These are phyloP conservation scores for Hylaeus volcanicus DNA, from an alignment of 1,140 invertebrate genomes.

Conservation along the genomic window DNA sequence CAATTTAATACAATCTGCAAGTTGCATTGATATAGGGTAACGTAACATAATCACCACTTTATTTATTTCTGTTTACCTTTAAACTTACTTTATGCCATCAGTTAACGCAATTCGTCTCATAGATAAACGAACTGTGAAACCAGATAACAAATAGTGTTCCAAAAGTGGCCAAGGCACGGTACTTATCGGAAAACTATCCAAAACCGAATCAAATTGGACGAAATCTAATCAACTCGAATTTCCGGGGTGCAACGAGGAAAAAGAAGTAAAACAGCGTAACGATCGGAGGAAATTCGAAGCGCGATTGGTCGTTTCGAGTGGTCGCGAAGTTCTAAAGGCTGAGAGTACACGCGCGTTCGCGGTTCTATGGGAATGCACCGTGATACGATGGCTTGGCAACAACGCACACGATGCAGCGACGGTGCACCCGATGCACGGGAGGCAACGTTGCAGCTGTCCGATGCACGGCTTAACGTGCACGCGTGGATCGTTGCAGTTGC, in stretches of 20 bases:
- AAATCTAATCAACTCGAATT: not conserved
- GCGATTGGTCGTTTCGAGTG: not conserved
- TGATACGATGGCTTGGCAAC: slow-evolving; percentile 49
- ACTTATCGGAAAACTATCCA: not conserved
- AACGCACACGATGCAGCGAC: slow-evolving; percentile 26
- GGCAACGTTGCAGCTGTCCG: slow-evolving; percentile 51
- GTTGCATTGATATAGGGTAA: too few relatives aligned
- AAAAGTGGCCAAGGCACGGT: too few relatives aligned
- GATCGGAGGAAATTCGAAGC: not conserved
- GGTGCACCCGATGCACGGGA: slow-evolving; percentile 24
- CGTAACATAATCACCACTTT: too few relatives aligned
- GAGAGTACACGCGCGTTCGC: slow-evolving; percentile 8
- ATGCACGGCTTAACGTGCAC: slow-evolving; percentile 40
- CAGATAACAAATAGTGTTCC: too few relatives aligned
- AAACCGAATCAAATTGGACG: not conserved
- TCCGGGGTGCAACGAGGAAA: too few relatives aligned
- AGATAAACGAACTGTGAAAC: too few relatives aligned
- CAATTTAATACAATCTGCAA: too few relatives aligned
- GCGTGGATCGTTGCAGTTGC: slow-evolving; percentile 44
- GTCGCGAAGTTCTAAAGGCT: slow-evolving; percentile 30
- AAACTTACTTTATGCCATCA: too few relatives aligned
- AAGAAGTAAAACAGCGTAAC: not conserved
- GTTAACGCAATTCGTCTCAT: too few relatives aligned
- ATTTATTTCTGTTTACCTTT: too few relatives aligned
- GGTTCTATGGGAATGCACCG: slow-evolving; percentile 47